These are phyloP conservation scores for Psilopsiagon aurifrons DNA, from an alignment of 2,113 vertebrate genomes.

Conservation along the genomic window DNA sequence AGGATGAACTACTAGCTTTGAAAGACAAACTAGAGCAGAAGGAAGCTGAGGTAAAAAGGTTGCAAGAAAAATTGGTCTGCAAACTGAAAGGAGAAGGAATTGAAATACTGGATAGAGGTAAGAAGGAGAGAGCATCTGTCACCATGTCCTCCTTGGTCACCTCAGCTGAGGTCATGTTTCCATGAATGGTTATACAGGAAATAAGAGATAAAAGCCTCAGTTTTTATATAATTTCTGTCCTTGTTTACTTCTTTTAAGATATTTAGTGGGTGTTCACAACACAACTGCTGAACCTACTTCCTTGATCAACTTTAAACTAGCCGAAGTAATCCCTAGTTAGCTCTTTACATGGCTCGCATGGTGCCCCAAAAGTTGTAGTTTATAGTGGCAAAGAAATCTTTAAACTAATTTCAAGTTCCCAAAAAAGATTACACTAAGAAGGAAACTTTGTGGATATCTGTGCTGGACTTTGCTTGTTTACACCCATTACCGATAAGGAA, in stretches of 20 bases:
- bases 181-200: neutral
- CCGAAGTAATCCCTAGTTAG: neutral
- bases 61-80: slow-evolving; percentile 85
- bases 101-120: slow-evolving; percentile 87
- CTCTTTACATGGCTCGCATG: neutral
- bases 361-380: neutral
- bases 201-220: neutral
- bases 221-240: neutral
- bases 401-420: neutral
- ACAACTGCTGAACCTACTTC: neutral
- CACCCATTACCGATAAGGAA: neutral
- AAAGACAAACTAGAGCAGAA: slow-evolving; percentile 89
- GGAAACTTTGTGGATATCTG: neutral
- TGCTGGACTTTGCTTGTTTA: neutral
- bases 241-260: neutral
- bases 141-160: neutral
- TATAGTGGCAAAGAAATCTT: neutral
- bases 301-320: neutral
- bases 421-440: neutral
- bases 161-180: neutral
- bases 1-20: slow-evolving; percentile 90
- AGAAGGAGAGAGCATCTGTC: neutral
- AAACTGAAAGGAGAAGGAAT: slow-evolving; percentile 76
- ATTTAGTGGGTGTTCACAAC: neutral
- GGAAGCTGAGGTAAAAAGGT: slow-evolving; percentile 83